Evolutionary conservation across 2,797 vertebrate species (phyloP), one percentile per base, ranked within the genome.

Genomic region (Yasuhikotakia modesta): DNA sequence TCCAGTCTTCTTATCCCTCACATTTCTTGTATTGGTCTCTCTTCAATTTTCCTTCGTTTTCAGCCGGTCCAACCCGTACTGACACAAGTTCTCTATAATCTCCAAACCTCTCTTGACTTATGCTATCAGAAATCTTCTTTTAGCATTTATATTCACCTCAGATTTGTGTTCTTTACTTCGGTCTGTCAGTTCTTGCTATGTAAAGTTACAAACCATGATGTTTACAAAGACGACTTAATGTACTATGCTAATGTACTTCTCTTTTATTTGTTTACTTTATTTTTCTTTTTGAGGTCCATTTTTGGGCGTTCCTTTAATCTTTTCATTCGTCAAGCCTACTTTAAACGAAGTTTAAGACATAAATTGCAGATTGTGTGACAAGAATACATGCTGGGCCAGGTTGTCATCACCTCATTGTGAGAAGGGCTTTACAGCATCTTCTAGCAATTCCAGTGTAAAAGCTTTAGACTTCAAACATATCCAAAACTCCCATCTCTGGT

Each of bases 361-460:
- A 67, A 83, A 75, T 75, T 10, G 39, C 45, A 69, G 30, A 61
- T 76, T 53, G 68, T 39, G 48, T 8, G 21, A 48, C 30, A 77
- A 50, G 19, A 68, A 70, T 46, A 19, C 52, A 70, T 46, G 30
- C 68, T 50, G 55, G 63, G 32, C 55, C 55, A 78, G 75, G 71
- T 73, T 80, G 78, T 83, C 75, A 82, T 79, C 76, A 71, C 68
- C 43, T 13, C 45, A 19, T 63, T 66, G 27, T 22, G 0, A 69
- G 13, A 32, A 50, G 48, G 48, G 45, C 68, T 58, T 53, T 76
- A 52, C 73, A 52, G 61, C 21, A 17, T 76, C 61, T 66, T 79
- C 30, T 30, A 76, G 21, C 45, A n/a, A 74, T 58, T 27, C 45
- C 48, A 63, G 39, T 45, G 11, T 24, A 17, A 66, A 61, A 43